These are phyloP conservation scores for Lepilemur ruficaudatus DNA, from an alignment of 2,797 vertebrate genomes.

Conservation along the genomic window DNA sequence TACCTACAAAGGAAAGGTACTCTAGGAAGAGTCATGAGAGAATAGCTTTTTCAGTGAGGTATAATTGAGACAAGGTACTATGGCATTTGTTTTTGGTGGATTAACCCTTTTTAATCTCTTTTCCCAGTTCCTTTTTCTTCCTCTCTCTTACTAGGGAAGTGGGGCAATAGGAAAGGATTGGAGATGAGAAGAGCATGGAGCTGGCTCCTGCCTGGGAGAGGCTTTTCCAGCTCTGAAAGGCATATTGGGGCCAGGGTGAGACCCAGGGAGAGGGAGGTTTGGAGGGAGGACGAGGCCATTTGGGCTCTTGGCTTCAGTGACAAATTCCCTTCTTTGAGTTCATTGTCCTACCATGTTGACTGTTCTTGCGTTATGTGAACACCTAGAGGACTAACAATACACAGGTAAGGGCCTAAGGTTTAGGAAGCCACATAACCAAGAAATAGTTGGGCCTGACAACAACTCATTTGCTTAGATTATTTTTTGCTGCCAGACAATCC, in stretches of 20 bases:
- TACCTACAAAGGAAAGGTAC: background rate
- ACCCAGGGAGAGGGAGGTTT: background rate
- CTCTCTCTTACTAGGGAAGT: background rate
- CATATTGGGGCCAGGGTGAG: background rate
- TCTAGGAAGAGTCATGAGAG: background rate
- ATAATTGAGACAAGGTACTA: background rate
- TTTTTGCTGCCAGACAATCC: background rate
- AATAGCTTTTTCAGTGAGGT: background rate
- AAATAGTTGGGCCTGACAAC: background rate
- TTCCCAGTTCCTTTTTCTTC: background rate
- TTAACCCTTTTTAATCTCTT: background rate
- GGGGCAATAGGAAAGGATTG: background rate
- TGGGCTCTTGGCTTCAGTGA: background rate
- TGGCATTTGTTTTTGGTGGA: background rate
- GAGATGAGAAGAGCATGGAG: background rate
- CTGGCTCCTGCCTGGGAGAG: background rate
- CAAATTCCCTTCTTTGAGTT: background rate
- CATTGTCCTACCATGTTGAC: background rate
- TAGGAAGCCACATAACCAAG: background rate
- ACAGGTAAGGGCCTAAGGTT: background rate
- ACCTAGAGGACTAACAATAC: background rate
- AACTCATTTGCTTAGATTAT: background rate
- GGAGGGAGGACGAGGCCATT: too few relatives aligned
- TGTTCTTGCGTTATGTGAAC: background rate
- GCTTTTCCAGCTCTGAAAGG: background rate